Evolutionary conservation across 2,797 vertebrate genomes (phyloP), one percentile per base, ranked within the genome.

Genomic region (Neoniphon sammara): DNA sequence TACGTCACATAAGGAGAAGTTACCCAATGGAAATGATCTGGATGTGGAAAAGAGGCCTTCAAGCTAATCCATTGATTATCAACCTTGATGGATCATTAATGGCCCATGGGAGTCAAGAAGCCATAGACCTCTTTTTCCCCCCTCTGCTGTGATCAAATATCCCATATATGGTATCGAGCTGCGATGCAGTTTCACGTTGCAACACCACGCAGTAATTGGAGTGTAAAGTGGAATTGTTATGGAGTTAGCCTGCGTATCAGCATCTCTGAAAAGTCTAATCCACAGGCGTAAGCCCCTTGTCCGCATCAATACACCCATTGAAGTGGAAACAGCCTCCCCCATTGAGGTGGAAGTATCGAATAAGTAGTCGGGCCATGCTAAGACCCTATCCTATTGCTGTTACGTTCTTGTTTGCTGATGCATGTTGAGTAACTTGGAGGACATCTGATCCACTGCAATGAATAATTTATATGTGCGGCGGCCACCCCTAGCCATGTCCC

Each of bases 341-440:
- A 78, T 87, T 81, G 86, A 90, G 82, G 78, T 89, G 83, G 87
- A 88, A 85, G 87, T 87, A 91, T 90, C 50, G 44, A 81, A 82
- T 88, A 87, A 84, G 87, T 87, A 78, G 72, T 49, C 17, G 50
- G 66, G 7, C 79, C 72, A 25, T 34, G 67, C 80, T 31, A 10
- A 49, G 74, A 69, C 75, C 88, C 78, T 84, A 81, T 92, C 90
- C 75, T 77, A 34, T 92, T 92, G 82, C 90, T 85, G 84, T 80
- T 87, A 70, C 54, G 31, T 83, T 85, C 80, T 85, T 90, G 90
- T 92, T 92, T 89, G 86, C 90, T 83, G 90, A 81, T 91, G 91
- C 87, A 82, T 93, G 92, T 92, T 91, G 89, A 85, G 91, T 89
- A 87, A 92, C 84, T 89, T 27, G 5, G 78, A 25, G 78, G 89